Percentiles rank a stretch among this genome's conserved stretches.
Evolutionary conservation across 2,888 invertebrate genomes (phyloP).

Genomic region (Drosophila helvetica): DNA sequence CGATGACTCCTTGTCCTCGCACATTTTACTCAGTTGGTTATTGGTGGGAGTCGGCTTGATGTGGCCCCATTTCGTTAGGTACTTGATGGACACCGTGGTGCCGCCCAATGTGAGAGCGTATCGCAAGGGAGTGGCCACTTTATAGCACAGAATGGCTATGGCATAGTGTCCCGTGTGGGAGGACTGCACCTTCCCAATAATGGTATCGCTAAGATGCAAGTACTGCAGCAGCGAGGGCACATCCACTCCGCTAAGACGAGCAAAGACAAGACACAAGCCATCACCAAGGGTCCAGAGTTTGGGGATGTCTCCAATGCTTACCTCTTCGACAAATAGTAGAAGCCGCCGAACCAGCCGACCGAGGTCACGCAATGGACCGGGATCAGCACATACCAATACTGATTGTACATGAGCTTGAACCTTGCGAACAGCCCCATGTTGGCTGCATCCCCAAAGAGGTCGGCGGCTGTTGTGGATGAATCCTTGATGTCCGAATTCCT

Average conservation of each 20-base stretch:
- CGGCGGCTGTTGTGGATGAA: conserved; percentile 63
- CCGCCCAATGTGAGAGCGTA: conserved; percentile 97
- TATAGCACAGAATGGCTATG: conserved; percentile 95
- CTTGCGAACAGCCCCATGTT: conserved; percentile 89
- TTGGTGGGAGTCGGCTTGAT: conserved; percentile 91
- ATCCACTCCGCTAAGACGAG: conserved; percentile 93
- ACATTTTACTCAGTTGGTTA: conserved; percentile 86
- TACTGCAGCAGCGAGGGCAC: conserved; percentile 91
- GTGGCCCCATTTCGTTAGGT: conserved; percentile 91
- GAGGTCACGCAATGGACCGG: conserved; percentile 97
- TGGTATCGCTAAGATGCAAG: conserved; percentile 90
- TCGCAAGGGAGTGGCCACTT: conserved; percentile 94
- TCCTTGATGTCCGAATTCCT: conserved; percentile 45
- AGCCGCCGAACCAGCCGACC: conserved; percentile 92
- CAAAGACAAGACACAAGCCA: not conserved
- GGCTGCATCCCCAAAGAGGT: conserved; percentile 82
- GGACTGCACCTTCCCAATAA: conserved; percentile 90
- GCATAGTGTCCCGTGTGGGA: conserved; percentile 95
- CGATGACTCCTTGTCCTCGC: conserved; percentile 85
- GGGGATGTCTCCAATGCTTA: conserved; percentile 81
- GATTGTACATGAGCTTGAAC: conserved; percentile 95
- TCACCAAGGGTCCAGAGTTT: not conserved
- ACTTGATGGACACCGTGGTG: conserved; percentile 93
- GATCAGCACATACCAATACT: conserved; percentile 98
- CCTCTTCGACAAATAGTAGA: conserved; percentile 95